Conservation (phyloP, 2,888 invertebrate species). For the Eurois occulta region DNA sequence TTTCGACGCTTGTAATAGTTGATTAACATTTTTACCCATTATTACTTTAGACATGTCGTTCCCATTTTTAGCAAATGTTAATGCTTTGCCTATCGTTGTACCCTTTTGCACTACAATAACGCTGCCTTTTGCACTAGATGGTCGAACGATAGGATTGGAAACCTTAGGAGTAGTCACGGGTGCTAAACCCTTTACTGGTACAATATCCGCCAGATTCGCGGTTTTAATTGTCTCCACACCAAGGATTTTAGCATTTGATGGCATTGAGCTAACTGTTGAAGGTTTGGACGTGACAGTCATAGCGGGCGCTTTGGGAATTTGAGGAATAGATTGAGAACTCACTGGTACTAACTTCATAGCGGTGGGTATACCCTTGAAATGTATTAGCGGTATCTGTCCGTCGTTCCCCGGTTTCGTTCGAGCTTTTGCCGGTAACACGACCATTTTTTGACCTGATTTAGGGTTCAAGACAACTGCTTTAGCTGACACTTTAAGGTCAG, state of each 20-base stretch:
- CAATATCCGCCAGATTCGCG: constrained; percentile 87
- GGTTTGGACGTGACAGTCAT: constrained; percentile 83
- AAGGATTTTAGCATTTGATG: constrained; percentile 79
- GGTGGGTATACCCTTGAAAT: constrained; percentile 86
- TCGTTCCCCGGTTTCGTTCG: constrained; percentile 83
- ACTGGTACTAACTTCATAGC: constrained; percentile 88
- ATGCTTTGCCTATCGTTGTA: constrained; percentile 87
- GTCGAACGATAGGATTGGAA: constrained; percentile 85
- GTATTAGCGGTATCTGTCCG: constrained; percentile 84
- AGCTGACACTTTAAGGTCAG: constrained; percentile 88
- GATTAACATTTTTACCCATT: constrained; percentile 89
- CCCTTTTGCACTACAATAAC: constrained; percentile 91
- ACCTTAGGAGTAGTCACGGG: constrained; percentile 84
- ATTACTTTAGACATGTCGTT: constrained; percentile 89
- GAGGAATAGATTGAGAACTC: constrained; percentile 81
- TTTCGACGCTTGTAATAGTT: constrained; percentile 85
- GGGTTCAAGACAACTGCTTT: constrained; percentile 88
- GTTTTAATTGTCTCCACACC: constrained; percentile 82
- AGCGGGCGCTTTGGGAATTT: constrained; percentile 75
- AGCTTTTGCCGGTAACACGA: constrained; percentile 86
- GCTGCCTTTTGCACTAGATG: constrained; percentile 89
- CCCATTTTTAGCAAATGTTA: constrained; percentile 87
- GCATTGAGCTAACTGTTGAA: constrained; percentile 74
- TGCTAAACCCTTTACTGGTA: constrained; percentile 85
- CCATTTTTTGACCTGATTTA: constrained; percentile 89